phyloP scores from a whole-genome alignment of 2,797 vertebrate species.

The Lophius americanus region DNA sequence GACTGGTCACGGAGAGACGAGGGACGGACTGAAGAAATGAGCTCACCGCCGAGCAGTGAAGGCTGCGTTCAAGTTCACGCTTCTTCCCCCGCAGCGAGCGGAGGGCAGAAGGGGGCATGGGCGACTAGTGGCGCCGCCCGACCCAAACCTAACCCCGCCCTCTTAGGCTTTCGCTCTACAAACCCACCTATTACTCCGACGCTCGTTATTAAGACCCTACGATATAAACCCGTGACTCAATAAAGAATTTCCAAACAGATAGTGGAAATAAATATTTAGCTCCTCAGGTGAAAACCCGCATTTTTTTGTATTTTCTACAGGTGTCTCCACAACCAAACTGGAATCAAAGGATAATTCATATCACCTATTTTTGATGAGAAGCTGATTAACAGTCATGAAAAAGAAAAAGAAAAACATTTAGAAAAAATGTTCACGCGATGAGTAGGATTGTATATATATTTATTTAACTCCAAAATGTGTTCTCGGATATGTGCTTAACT shows the following conservation, averaged over 20 bases:
- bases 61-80: conserved; percentile 85
- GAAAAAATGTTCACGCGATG: neutral
- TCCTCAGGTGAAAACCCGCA: conserved; percentile 63
- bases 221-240: conserved; percentile 6
- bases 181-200: conserved; percentile 5
- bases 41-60: conserved; percentile 49
- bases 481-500: too few species aligned
- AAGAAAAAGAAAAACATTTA: neutral
- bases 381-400: neutral
- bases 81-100: conserved; percentile 65
- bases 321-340: conserved; percentile 60
- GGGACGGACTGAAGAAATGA: conserved; percentile 39
- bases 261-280: conserved; percentile 10
- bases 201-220: too few species aligned
- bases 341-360: conserved; percentile 22
- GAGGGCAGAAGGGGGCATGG: conserved; percentile 71
- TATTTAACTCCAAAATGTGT: too few species aligned
- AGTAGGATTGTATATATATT: too few species aligned
- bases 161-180: conserved; percentile 9
- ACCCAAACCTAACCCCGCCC: conserved; percentile 73
- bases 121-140: conserved; percentile 73
- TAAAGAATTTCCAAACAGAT: conserved; percentile 7
- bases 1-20: conserved; percentile 17
- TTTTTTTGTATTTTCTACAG: conserved; percentile 58
- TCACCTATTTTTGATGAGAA: conserved; percentile 41